phyloP scores from a whole-genome alignment of 2,888 invertebrate species.

The Cylloceria caligata region DNA sequence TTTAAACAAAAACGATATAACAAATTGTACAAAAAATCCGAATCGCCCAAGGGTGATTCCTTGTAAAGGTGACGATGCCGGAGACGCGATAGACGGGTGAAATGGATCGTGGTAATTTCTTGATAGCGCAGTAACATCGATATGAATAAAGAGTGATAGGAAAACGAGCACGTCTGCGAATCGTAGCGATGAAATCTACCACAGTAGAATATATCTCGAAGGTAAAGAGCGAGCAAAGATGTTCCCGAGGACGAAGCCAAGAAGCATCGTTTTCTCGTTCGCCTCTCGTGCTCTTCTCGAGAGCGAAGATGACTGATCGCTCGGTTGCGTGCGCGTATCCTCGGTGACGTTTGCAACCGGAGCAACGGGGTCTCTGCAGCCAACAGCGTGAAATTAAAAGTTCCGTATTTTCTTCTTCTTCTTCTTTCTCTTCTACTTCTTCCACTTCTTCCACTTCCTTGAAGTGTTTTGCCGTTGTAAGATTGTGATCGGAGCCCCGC shows the following conservation, averaged over 20 bases:
- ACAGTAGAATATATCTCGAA: constrained; percentile 8
- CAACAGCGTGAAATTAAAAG: constrained; percentile 76
- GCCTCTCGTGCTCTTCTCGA: constrained; percentile 2
- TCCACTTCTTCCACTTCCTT: constrained; percentile 31
- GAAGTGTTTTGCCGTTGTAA: constrained; percentile 7
- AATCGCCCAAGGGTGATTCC: too few relatives aligned
- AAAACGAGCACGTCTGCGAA: background rate
- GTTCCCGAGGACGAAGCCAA: constrained; percentile 34
- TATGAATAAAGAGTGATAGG: constrained; percentile 23
- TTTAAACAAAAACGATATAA: too few relatives aligned
- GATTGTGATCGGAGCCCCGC: constrained; percentile 55
- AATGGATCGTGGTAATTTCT: background rate
- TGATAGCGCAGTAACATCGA: constrained; percentile 6
- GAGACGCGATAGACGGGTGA: background rate
- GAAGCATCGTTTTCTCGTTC: constrained; percentile 46
- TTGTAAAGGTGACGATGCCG: too few relatives aligned
- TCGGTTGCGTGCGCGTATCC: constrained; percentile 69
- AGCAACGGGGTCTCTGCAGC: constrained; percentile 70
- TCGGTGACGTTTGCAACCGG: constrained; percentile 60
- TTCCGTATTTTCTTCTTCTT: constrained; percentile 63
- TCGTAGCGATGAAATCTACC: constrained; percentile 1
- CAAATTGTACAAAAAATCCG: too few relatives aligned
- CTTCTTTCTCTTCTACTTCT: constrained; percentile 26
- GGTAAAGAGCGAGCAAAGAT: constrained; percentile 24
- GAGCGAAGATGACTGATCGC: constrained; percentile 73